Percentiles rank a stretch among this genome's conserved stretches.
phyloP scores from a whole-genome alignment of 2,113 vertebrate species.

The Sinosuthora webbiana region DNA sequence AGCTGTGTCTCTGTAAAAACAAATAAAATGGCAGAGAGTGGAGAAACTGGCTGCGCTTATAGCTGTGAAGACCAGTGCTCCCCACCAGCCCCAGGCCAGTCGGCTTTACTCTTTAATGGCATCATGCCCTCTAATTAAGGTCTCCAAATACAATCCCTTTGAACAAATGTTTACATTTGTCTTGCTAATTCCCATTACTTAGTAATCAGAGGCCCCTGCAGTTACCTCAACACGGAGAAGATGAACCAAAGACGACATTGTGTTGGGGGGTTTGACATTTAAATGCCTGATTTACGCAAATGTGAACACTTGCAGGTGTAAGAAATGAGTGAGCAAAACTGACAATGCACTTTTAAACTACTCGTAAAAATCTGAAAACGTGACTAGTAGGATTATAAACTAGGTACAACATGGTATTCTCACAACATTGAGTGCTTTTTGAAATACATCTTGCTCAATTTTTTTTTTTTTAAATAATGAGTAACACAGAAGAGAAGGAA shows the following conservation, averaged over 20 bases:
- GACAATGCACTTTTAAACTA: neutral
- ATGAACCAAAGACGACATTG: neutral
- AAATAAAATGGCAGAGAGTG: neutral
- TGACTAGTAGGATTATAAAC: neutral
- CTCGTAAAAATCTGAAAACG: neutral
- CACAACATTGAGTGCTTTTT: neutral
- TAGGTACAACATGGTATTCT: neutral
- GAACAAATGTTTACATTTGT: slow-evolving; percentile 63
- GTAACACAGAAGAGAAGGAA: neutral
- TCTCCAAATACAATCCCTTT: slow-evolving; percentile 36
- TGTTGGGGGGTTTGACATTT: neutral
- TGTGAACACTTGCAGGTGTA: neutral
- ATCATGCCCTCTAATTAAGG: slow-evolving; percentile 57
- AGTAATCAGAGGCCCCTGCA: slow-evolving; percentile 5
- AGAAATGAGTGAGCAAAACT: neutral
- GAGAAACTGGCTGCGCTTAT: neutral
- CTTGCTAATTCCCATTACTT: slow-evolving; percentile 45
- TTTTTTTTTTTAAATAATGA: neutral
- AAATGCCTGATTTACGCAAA: neutral
- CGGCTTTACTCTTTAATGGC: slow-evolving; percentile 43
- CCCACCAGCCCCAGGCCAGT: neutral
- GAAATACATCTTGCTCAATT: neutral
- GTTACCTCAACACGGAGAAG: neutral
- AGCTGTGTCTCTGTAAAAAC: neutral
- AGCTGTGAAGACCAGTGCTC: neutral